Evolutionary conservation across 2,113 vertebrate species (phyloP), one percentile per base, ranked within the genome.

Genomic region (Ictalurus furcatus): DNA sequence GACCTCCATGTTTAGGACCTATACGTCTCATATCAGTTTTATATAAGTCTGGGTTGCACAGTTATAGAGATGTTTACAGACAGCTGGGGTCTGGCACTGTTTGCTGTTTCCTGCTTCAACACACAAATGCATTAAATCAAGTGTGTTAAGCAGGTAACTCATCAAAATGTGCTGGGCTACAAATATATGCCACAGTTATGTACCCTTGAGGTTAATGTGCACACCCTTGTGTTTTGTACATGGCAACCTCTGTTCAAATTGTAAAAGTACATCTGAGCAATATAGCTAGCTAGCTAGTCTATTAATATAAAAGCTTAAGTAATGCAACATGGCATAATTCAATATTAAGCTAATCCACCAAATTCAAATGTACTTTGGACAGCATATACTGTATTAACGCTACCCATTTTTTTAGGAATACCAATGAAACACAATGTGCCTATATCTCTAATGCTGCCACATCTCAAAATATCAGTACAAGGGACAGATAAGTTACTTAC

Each of bases 41-140:
- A 80, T 9, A 30, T 30, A 30, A 80, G 30, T 30, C 44, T 54
- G 44, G 44, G 23, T 79, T 79, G 37, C 28, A 13, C 65, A 30
- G 65, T 67, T 34, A 71, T 52, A 52, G 8, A 52, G 48, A 52
- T 71, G 44, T 54, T 85, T 28, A 67, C 9, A 52, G 63, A 69
- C 84, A 73, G n/a, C 84, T 85, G 56, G 30, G 11, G 30, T 25
- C 56, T 82, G 80, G 34, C 58, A 63, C n/a, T 37, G n/a, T 82
- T 56, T 82, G 56, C 52, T 12, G 78, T 34, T 58, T 82, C n/a
- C 17, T 82, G 79, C n/a, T 82, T 58, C 54, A 21, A 56, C 52
- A 56, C 48, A 82, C 80, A 58, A 59, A 82, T 59, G 54, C 17
- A 80, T 56, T 80, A 30, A 56, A 17, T 80, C 52, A 8, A 52